A percentile compares a stretch with the other conserved stretches of the same genome.
These are phyloP conservation scores for Prochilodus magdalenae DNA, from an alignment of 2,113 vertebrate genomes.

Conservation along the genomic window DNA sequence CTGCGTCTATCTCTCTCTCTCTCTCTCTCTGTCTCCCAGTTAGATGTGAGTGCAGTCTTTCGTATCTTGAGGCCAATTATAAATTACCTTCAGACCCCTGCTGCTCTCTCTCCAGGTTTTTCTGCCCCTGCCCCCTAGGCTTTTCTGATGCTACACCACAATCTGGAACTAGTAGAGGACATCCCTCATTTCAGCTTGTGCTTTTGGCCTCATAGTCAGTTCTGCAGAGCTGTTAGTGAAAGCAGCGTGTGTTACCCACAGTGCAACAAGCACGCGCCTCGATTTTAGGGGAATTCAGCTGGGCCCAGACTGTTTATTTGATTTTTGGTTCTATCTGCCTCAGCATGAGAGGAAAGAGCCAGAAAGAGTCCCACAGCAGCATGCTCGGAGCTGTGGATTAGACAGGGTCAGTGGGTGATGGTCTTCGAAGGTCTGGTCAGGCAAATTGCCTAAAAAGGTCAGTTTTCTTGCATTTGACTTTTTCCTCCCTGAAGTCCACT, in stretches of 20 bases:
- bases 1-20: not conserved
- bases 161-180: not conserved
- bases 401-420: not conserved
- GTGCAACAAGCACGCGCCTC: not conserved
- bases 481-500: not conserved
- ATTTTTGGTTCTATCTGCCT: not conserved
- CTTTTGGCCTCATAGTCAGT: not conserved
- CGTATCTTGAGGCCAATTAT: slow-evolving; percentile 22
- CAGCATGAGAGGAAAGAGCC: not conserved
- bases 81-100: slow-evolving; percentile 9
- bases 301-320: too few species aligned
- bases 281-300: not conserved
- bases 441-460: too few species aligned
- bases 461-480: not conserved
- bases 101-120: not conserved
- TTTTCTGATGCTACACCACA: not conserved
- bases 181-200: not conserved
- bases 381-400: not conserved
- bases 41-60: not conserved
- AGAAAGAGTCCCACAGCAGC: not conserved
- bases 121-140: not conserved
- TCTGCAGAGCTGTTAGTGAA: not conserved
- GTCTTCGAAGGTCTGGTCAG: not conserved
- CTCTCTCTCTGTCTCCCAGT: slow-evolving; percentile 25
- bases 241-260: not conserved